Evolutionary conservation across 2,888 invertebrate genomes (phyloP).

Genomic region (Poecilus cupreus): DNA sequence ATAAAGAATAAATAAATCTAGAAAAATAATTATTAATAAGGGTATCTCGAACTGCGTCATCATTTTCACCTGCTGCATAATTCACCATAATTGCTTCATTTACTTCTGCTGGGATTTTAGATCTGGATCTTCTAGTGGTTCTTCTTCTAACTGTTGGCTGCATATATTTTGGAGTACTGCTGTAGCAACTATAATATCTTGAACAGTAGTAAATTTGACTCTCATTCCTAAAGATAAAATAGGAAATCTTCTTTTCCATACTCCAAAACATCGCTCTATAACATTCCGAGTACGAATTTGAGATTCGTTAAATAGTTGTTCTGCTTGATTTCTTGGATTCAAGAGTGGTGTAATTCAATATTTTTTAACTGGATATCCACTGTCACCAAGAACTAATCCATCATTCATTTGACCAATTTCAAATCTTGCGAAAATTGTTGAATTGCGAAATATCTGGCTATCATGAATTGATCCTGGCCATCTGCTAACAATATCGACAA

Average conservation of each 20-base stretch:
- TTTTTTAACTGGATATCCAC: constrained; percentile 60
- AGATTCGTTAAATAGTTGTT: constrained; percentile 3
- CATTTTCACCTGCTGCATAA: too few species aligned
- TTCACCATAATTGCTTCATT: too few species aligned
- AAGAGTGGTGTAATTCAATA: constrained; percentile 3
- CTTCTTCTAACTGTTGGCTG: too few species aligned
- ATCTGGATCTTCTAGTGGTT: too few species aligned
- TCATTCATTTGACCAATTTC: constrained; percentile 54
- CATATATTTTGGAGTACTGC: constrained; percentile 30
- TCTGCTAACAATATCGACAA: too few species aligned
- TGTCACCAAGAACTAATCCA: not conserved
- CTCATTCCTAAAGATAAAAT: constrained; percentile 61
- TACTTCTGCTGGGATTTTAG: too few species aligned
- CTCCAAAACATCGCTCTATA: constrained; percentile 59
- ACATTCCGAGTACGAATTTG: constrained; percentile 20
- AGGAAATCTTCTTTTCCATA: constrained; percentile 62
- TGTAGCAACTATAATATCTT: constrained; percentile 14
- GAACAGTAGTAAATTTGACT: constrained; percentile 56
- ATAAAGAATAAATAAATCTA: too few species aligned
- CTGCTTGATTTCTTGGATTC: not conserved
- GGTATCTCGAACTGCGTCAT: too few species aligned
- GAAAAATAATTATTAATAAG: too few species aligned
- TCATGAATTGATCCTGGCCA: too few species aligned
- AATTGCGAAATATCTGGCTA: constrained; percentile 59
- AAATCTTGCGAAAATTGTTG: constrained; percentile 47